Percentiles rank a stretch among this genome's conserved stretches.
phyloP scores from a whole-genome alignment of 2,797 vertebrate genomes.

The Spheniscus humboldti region DNA sequence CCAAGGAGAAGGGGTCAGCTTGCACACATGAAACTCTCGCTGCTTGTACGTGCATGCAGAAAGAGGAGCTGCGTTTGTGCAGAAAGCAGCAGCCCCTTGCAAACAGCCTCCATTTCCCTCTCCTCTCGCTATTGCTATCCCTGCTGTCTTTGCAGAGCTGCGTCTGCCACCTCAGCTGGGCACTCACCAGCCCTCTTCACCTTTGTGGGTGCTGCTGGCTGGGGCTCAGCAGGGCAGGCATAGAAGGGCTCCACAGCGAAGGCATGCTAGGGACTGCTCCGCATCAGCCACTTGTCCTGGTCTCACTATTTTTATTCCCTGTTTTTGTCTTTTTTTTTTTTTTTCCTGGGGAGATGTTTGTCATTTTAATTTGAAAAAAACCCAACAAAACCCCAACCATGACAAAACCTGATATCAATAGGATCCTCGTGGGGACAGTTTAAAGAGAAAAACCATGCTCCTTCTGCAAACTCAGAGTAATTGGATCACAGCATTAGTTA shows the following conservation, averaged over 20 bases:
- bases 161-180: not conserved
- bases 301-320: not conserved
- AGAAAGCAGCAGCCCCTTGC: not conserved
- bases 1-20: not conserved
- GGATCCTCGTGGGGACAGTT: not conserved
- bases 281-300: not conserved
- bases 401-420: not conserved
- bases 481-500: slow-evolving; percentile 43
- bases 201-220: not conserved
- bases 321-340: not conserved
- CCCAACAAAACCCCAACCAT: not conserved
- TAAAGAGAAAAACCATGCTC: slow-evolving; percentile 31
- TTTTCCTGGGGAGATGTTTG: not conserved
- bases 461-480: slow-evolving; percentile 39
- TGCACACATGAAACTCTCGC: not conserved
- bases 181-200: not conserved
- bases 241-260: not conserved
- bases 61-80: not conserved
- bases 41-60: fast-evolving
- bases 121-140: not conserved
- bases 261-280: not conserved
- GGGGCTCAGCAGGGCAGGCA: not conserved
- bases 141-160: not conserved
- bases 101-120: not conserved
- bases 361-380: not conserved